Evolutionary conservation across 2,888 invertebrate genomes (phyloP).

Genomic region (Osedax fenrisi): DNA sequence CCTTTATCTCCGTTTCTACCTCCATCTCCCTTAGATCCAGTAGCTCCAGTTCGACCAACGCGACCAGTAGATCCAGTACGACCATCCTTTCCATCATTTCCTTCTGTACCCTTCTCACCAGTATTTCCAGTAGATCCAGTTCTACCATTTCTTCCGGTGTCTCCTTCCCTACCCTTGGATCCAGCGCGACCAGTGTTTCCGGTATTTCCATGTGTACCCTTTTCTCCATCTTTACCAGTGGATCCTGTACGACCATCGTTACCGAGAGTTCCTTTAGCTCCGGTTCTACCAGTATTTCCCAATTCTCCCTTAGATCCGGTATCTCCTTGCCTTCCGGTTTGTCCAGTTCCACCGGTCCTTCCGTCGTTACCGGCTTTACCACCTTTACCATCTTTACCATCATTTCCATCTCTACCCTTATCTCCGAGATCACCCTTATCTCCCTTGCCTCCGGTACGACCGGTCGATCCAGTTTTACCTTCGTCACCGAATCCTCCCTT

Average conservation of each 20-base stretch:
- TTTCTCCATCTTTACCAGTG: slow-evolving; percentile 20
- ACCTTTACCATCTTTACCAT: slow-evolving; percentile 22
- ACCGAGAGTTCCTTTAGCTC: slow-evolving; percentile 17
- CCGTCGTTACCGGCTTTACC: slow-evolving; percentile 25
- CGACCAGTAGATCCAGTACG: background rate
- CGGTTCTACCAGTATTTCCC: slow-evolving; percentile 25
- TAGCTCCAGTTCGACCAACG: slow-evolving; percentile 6
- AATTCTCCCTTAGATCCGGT: slow-evolving; percentile 17
- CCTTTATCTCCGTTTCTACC: background rate
- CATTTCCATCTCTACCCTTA: slow-evolving; percentile 15
- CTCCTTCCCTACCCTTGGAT: slow-evolving; percentile 28
- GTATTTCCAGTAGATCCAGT: slow-evolving; percentile 27
- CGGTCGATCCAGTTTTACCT: slow-evolving; percentile 26
- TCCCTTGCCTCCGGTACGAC: slow-evolving; percentile 20
- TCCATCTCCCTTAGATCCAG: background rate
- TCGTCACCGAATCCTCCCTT: slow-evolving; percentile 27
- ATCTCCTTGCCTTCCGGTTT: slow-evolving; percentile 26
- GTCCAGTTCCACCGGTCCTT: slow-evolving; percentile 25
- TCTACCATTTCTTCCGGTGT: slow-evolving; percentile 28
- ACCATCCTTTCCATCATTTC: slow-evolving; percentile 3
- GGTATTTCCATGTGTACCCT: slow-evolving; percentile 18
- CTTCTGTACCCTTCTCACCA: slow-evolving; percentile 23
- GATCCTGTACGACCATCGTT: slow-evolving; percentile 21
- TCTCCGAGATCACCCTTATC: background rate
- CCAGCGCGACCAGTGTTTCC: slow-evolving; percentile 29